A percentile compares a stretch with the other conserved stretches of the same genome.
These are phyloP conservation scores for Rosalia funebris DNA, from an alignment of 2,888 invertebrate species.

Conservation along the genomic window DNA sequence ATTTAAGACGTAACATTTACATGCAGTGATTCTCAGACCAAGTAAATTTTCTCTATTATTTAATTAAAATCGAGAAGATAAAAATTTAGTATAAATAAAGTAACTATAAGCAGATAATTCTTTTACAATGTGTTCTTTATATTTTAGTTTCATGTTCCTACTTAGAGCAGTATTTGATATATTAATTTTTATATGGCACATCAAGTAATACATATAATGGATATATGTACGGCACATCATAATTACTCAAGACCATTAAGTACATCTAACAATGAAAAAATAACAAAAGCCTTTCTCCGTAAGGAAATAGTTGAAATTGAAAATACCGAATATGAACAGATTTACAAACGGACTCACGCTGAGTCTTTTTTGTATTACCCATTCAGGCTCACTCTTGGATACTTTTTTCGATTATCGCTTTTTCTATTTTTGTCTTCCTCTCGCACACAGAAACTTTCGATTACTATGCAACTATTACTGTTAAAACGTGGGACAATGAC, in stretches of 20 bases:
- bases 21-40: too few species aligned
- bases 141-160: too few species aligned
- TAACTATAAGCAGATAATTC: too few species aligned
- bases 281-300: constrained; percentile 18
- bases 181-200: too few species aligned
- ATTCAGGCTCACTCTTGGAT: constrained; percentile 27
- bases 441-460: neutral
- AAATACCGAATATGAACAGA: constrained; percentile 21
- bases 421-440: constrained; percentile 14
- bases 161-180: too few species aligned
- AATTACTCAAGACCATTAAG: too few species aligned
- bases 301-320: constrained; percentile 16
- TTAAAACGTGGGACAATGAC: constrained; percentile 36
- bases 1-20: too few species aligned
- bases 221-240: neutral
- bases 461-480: neutral
- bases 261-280: constrained; percentile 9
- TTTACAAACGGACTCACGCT: constrained; percentile 19
- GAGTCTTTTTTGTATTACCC: constrained; percentile 13
- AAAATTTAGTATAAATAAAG: too few species aligned
- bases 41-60: too few species aligned
- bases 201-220: too few species aligned
- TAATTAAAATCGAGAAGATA: too few species aligned
- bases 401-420: constrained; percentile 27
- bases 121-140: too few species aligned